Evolutionary conservation across 1,140 invertebrate species (phyloP).

Genomic region (Eufriesea mexicana): DNA sequence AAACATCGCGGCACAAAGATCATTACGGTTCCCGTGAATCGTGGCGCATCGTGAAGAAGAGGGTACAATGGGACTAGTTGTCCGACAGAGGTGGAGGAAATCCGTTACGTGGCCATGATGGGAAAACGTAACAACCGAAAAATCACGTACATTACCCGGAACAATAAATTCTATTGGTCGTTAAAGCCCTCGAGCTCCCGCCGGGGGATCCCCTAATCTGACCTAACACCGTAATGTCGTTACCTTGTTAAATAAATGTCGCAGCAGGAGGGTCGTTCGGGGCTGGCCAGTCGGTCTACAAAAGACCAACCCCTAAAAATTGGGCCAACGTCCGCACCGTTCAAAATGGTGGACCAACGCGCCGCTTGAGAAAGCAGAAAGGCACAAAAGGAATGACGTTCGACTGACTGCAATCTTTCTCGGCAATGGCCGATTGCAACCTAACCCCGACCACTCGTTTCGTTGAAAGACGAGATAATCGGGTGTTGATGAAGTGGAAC

Average conservation of each 20-base stretch:
- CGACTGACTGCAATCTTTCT: slow-evolving; percentile 31
- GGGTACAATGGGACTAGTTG: not conserved
- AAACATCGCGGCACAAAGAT: slow-evolving; percentile 4
- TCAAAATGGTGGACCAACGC: slow-evolving; percentile 72
- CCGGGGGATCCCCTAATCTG: slow-evolving; percentile 75
- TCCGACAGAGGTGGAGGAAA: slow-evolving; percentile 33
- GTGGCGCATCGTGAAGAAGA: not conserved
- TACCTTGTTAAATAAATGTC: slow-evolving; percentile 80
- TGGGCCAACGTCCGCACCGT: slow-evolving; percentile 69
- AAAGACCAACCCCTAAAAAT: slow-evolving; percentile 75
- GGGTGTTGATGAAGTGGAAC: slow-evolving; percentile 17
- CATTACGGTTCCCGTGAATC: not conserved
- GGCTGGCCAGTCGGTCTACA: slow-evolving; percentile 56
- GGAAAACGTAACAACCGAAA: slow-evolving; percentile 56
- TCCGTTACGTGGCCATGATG: slow-evolving; percentile 61
- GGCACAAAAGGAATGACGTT: slow-evolving; percentile 44
- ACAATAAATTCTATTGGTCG: slow-evolving; percentile 78
- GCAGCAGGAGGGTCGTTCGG: slow-evolving; percentile 71
- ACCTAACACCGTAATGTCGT: slow-evolving; percentile 76
- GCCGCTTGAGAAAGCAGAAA: slow-evolving; percentile 24
- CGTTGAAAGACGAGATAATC: slow-evolving; percentile 30
- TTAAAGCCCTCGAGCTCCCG: slow-evolving; percentile 67
- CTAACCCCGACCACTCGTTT: slow-evolving; percentile 30
- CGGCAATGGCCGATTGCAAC: slow-evolving; percentile 44
- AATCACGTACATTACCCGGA: slow-evolving; percentile 52